A percentile compares a stretch with the other conserved stretches of the same genome.
Conservation (phyloP, 1,140 invertebrate species). For the Meteorus sp. region DNA sequence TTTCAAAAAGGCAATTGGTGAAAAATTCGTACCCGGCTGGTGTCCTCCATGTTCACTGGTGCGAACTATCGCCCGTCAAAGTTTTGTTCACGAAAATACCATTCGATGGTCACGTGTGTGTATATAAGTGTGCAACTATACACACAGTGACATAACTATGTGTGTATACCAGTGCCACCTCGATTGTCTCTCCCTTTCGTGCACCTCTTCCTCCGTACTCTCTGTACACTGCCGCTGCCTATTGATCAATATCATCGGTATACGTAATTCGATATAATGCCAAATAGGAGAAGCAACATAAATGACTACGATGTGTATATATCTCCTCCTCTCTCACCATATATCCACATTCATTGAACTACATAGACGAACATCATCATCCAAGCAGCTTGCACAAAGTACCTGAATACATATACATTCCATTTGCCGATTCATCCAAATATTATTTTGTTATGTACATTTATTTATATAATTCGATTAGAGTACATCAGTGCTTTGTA, state of each 20-base stretch:
- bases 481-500: conserved; percentile 2
- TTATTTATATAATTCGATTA: background rate
- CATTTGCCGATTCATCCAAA: too few species aligned
- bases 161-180: conserved; percentile 9
- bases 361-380: too few species aligned
- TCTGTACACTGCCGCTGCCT: conserved; percentile 21
- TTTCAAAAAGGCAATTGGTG: conserved; percentile 1
- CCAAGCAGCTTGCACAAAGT: too few species aligned
- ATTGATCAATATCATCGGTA: conserved; percentile 42
- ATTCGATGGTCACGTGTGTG: background rate
- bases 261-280: conserved; percentile 42
- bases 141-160: background rate
- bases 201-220: conserved; percentile 8
- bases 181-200: too few species aligned
- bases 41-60: conserved; percentile 23
- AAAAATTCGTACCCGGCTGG: conserved; percentile 1
- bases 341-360: too few species aligned
- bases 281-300: conserved; percentile 24
- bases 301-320: background rate
- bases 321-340: too few species aligned
- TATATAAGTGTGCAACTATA: background rate
- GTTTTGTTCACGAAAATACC: conserved; percentile 19
- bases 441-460: too few species aligned
- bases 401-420: too few species aligned
- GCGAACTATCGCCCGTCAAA: conserved; percentile 28